phyloP scores from a whole-genome alignment of 2,113 vertebrate species.

The Chloroceryle aenea region DNA sequence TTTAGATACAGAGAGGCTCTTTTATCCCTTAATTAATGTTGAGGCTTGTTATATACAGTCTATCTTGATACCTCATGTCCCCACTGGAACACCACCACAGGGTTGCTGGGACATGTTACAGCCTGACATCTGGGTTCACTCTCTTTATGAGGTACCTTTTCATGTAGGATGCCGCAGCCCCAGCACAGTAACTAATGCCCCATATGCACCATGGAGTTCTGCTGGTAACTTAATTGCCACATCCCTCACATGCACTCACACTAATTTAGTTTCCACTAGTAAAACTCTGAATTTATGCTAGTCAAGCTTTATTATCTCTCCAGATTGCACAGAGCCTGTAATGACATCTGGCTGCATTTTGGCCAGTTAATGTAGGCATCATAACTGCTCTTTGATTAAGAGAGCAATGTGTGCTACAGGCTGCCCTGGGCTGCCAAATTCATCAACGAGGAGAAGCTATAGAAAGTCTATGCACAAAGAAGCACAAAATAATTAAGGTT shows the following conservation, averaged over 20 bases:
- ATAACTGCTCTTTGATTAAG: neutral
- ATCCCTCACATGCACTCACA: neutral
- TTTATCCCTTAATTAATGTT: neutral
- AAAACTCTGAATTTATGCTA: neutral
- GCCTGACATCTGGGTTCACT: neutral
- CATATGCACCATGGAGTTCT: rapidly evolving
- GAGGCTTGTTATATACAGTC: neutral
- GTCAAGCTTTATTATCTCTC: neutral
- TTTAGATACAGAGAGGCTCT: neutral
- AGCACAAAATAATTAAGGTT: too few species aligned
- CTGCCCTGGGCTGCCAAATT: neutral
- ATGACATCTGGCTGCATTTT: neutral
- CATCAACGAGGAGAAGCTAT: neutral
- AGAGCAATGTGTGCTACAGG: neutral
- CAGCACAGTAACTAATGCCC: neutral
- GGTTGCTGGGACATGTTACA: neutral
- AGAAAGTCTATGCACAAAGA: neutral
- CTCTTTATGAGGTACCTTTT: neutral
- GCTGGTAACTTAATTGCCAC: neutral
- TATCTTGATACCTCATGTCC: neutral
- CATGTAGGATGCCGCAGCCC: neutral
- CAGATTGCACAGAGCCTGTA: neutral
- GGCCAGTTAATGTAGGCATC: neutral
- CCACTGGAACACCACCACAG: rapidly evolving
- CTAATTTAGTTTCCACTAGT: neutral